phyloP scores from a whole-genome alignment of 2,797 vertebrate species.

The Cheirogaleus major region DNA sequence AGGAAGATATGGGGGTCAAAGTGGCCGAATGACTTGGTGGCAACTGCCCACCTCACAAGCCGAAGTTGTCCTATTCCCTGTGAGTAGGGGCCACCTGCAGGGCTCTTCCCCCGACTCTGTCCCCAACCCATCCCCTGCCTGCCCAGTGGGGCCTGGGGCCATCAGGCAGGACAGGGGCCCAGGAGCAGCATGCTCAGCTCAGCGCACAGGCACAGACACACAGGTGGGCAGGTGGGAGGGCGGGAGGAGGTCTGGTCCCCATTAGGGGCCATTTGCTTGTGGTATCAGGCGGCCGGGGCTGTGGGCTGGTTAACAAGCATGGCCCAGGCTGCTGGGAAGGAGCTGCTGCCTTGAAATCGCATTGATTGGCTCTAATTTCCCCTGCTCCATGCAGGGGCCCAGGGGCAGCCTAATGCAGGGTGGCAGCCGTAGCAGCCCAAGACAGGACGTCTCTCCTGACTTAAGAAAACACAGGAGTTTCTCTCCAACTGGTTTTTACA shows the following conservation, averaged over 20 bases:
- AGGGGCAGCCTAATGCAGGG: slow-evolving; percentile 56
- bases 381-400: slow-evolving; percentile 51
- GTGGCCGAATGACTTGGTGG: neutral
- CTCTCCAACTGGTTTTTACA: neutral
- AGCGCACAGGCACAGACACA: neutral
- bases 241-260: slow-evolving; percentile 67
- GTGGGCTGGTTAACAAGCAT: slow-evolving; percentile 72
- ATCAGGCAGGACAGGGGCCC: neutral
- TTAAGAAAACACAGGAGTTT: neutral
- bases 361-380: slow-evolving; percentile 79
- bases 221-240: slow-evolving; percentile 62
- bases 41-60: neutral
- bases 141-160: neutral
- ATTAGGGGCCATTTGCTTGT: slow-evolving; percentile 79
- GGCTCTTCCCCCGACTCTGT: neutral
- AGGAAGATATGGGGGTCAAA: neutral
- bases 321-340: slow-evolving; percentile 52
- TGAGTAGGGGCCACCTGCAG: neutral
- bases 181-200: neutral
- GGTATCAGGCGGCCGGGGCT: slow-evolving; percentile 54
- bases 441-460: neutral
- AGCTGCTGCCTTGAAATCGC: slow-evolving; percentile 76
- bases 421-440: slow-evolving; percentile 70
- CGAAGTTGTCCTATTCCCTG: neutral
- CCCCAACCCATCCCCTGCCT: neutral